Percentiles rank a stretch among this genome's conserved stretches.
Conservation (phyloP, 2,113 vertebrate species). For the Aythya baeri region DNA sequence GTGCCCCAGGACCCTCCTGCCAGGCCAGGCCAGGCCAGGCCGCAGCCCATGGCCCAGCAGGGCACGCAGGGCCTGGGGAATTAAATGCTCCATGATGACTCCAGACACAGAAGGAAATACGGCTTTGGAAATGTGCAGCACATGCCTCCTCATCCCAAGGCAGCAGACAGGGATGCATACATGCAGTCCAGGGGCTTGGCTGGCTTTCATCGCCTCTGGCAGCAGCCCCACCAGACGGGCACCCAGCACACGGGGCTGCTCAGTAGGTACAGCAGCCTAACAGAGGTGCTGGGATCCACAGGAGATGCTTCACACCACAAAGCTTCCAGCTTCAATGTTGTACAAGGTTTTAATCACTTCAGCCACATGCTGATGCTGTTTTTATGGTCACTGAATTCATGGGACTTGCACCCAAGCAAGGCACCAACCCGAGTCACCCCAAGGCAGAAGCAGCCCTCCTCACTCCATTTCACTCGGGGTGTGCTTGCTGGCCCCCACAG, state of each 20-base stretch:
- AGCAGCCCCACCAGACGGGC: not conserved
- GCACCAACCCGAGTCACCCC: not conserved
- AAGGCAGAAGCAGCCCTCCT: not conserved
- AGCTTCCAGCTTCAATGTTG: not conserved
- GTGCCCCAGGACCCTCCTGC: not conserved
- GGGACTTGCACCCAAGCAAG: not conserved
- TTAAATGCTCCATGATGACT: not conserved
- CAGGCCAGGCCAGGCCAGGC: rapidly evolving
- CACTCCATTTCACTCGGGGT: rapidly evolving
- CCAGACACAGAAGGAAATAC: rapidly evolving
- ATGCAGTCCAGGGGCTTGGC: not conserved
- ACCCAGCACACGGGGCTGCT: not conserved
- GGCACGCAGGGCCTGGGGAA: not conserved
- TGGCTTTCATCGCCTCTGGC: not conserved
- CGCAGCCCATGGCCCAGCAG: rapidly evolving
- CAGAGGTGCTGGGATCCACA: not conserved
- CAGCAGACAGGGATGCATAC: rapidly evolving
- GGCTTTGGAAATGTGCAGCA: rapidly evolving
- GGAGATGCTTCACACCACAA: not conserved
- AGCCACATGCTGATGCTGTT: not conserved
- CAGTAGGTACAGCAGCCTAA: not conserved
- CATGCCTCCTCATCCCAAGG: rapidly evolving
- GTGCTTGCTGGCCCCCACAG: rapidly evolving
- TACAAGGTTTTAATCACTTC: not conserved
- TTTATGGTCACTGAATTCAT: not conserved